Evolutionary conservation across 2,888 invertebrate species (phyloP).

Genomic region (Melitaea athalia): DNA sequence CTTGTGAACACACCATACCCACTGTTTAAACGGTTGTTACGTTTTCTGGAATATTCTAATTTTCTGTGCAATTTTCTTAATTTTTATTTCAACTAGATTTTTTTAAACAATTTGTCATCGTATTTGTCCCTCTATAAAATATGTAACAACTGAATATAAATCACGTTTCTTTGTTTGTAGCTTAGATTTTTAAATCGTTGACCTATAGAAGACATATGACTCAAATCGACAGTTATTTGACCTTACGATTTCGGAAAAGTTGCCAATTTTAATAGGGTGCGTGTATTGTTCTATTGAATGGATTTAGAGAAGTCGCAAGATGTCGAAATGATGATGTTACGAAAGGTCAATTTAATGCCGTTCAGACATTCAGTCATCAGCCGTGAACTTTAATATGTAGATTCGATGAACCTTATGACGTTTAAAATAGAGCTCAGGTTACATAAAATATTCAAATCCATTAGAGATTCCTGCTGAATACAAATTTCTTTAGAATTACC

Average conservation of each 20-base stretch:
- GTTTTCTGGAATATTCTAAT: too few relatives aligned
- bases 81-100: too few relatives aligned
- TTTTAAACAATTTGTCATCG: too few relatives aligned
- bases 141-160: not conserved
- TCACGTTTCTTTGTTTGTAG: not conserved
- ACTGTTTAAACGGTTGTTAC: too few relatives aligned
- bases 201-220: constrained; percentile 1
- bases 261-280: constrained; percentile 7
- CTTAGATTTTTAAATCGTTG: not conserved
- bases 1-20: too few relatives aligned
- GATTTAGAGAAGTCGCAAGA: constrained; percentile 20
- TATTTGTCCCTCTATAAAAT: too few relatives aligned
- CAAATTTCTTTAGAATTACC: too few relatives aligned
- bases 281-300: constrained; percentile 11
- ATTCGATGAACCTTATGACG: constrained; percentile 3
- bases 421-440: constrained; percentile 5
- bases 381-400: constrained; percentile 34
- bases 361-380: constrained; percentile 35
- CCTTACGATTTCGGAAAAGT: not conserved
- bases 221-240: not conserved
- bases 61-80: too few relatives aligned
- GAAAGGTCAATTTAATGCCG: constrained; percentile 42
- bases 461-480: constrained; percentile 1
- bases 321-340: constrained; percentile 39
- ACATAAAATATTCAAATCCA: constrained; percentile 1